Evolutionary conservation across 2,888 invertebrate species (phyloP).

Genomic region (Morpho achilles): DNA sequence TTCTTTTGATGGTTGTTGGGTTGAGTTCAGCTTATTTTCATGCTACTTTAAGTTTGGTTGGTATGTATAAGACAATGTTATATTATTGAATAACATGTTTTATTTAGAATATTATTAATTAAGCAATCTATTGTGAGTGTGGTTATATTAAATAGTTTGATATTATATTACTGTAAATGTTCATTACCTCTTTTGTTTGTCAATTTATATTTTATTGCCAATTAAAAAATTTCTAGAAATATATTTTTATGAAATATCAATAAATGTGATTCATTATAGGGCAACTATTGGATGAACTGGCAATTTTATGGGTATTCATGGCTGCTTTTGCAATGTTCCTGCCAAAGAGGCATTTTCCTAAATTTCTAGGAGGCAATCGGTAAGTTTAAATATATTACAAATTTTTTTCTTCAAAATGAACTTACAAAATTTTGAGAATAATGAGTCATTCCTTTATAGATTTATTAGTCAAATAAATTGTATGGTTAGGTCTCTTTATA

Average conservation of each 20-base stretch:
- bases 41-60: conserved; percentile 88
- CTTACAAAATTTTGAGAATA: no score
- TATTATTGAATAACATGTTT: no score
- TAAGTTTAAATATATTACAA: conserved; percentile 43
- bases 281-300: conserved; percentile 88
- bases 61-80: conserved; percentile 45
- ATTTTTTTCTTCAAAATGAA: not conserved
- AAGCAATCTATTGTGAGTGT: no score
- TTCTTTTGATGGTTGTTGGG: conserved; percentile 88
- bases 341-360: conserved; percentile 84
- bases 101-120: no score
- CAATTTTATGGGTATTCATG: conserved; percentile 90
- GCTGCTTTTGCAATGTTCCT: conserved; percentile 88
- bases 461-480: no score
- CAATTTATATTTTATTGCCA: not conserved
- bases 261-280: conserved; percentile 59
- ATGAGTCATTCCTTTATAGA: no score
- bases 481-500: no score
- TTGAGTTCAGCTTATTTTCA: conserved; percentile 91
- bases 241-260: not conserved
- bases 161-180: no score
- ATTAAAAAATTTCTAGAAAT: not conserved
- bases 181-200: not conserved
- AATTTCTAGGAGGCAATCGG: conserved; percentile 82
- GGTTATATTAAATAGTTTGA: no score